phyloP scores from a whole-genome alignment of 2,113 vertebrate genomes.

The Saguinus imperator region DNA sequence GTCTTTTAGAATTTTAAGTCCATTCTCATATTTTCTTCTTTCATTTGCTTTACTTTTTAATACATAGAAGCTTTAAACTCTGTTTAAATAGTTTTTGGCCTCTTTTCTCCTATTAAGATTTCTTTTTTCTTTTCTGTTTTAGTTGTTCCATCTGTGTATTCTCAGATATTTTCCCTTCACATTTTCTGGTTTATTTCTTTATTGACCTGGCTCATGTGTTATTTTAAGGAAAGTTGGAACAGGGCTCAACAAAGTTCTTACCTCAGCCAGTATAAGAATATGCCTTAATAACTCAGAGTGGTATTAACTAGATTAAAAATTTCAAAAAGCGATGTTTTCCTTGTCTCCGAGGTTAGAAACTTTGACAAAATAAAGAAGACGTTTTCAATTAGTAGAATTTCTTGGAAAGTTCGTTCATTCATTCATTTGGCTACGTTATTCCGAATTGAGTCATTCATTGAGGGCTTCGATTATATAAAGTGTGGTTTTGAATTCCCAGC shows the following conservation, averaged over 20 bases:
- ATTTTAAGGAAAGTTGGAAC: conserved; percentile 48
- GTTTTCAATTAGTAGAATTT: background rate
- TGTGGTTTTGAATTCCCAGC: background rate
- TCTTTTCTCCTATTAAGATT: background rate
- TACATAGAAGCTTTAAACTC: background rate
- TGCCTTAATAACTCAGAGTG: background rate
- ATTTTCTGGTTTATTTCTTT: conserved; percentile 51
- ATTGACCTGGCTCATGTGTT: conserved; percentile 19
- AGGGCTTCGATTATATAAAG: background rate
- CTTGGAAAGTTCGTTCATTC: background rate
- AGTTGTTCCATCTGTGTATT: conserved; percentile 10
- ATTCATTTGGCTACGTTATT: background rate
- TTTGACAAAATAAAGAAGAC: background rate
- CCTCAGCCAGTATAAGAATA: background rate
- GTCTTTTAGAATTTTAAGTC: background rate
- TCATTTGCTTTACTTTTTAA: conserved; percentile 38
- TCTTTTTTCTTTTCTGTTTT: background rate
- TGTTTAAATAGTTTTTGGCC: background rate
- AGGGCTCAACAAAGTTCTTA: background rate
- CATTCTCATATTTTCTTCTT: conserved; percentile 9
- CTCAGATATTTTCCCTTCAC: background rate
- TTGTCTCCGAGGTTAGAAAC: background rate
- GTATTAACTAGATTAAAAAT: background rate
- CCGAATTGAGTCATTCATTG: background rate
- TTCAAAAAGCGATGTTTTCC: background rate